phyloP scores from a whole-genome alignment of 2,888 invertebrate species.

The Tipula confusa region DNA sequence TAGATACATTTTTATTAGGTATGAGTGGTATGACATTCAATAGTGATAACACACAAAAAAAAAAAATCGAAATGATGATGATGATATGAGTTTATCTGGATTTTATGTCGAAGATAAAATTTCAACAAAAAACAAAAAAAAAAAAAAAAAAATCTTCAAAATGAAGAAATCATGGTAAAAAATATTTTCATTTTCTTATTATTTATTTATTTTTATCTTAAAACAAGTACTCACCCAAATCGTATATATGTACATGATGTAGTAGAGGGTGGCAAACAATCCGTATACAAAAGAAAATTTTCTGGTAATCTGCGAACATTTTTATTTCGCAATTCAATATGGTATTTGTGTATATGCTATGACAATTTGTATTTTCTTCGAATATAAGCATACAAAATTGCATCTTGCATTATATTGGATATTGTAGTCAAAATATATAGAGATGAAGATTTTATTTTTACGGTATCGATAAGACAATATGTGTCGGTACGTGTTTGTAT shows the following conservation, averaged over 20 bases:
- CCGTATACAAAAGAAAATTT: neutral
- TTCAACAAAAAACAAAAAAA: too few relatives aligned
- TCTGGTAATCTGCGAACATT: neutral
- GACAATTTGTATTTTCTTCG: neutral
- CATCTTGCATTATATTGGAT: too few relatives aligned
- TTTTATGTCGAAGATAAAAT: neutral
- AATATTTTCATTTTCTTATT: neutral
- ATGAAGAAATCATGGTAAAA: conserved; percentile 1
- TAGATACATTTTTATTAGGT: neutral
- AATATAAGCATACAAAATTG: neutral
- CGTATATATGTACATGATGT: neutral
- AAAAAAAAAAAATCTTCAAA: neutral
- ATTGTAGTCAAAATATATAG: too few relatives aligned
- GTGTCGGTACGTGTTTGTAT: too few relatives aligned
- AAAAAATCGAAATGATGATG: conserved; percentile 3
- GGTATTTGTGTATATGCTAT: neutral
- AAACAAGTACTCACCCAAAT: neutral
- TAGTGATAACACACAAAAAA: neutral
- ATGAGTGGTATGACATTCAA: conserved; percentile 25
- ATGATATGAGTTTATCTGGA: conserved; percentile 12
- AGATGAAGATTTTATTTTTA: too few relatives aligned
- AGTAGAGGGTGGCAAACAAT: neutral
- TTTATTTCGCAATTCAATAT: neutral
- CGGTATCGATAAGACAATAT: too few relatives aligned
- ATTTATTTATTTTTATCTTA: conserved; percentile 20